phyloP scores from a whole-genome alignment of 2,888 invertebrate genomes.

The Drosophila infuscata region DNA sequence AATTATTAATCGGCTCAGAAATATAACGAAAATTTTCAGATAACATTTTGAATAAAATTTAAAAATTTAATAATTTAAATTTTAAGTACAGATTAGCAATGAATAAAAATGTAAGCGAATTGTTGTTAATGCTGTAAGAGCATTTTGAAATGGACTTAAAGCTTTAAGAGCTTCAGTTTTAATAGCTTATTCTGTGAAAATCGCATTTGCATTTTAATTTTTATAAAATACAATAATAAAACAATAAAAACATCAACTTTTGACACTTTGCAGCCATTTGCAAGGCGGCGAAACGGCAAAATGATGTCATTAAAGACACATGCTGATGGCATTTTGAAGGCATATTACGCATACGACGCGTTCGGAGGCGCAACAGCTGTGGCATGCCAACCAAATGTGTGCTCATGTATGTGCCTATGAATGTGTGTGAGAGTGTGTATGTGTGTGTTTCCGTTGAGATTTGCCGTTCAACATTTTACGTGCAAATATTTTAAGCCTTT shows the following conservation, averaged over 20 bases:
- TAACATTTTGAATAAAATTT: neutral
- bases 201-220: slow-evolving; percentile 69
- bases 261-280: slow-evolving; percentile 74
- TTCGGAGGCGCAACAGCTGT: slow-evolving; percentile 70
- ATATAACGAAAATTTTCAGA: neutral
- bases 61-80: neutral
- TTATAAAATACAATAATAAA: slow-evolving; percentile 68
- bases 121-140: neutral
- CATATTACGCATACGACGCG: slow-evolving; percentile 75
- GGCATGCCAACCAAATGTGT: slow-evolving; percentile 48
- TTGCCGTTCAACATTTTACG: slow-evolving; percentile 73
- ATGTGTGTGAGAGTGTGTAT: slow-evolving; percentile 8
- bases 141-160: neutral
- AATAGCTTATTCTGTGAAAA: slow-evolving; percentile 6
- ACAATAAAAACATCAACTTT: slow-evolving; percentile 76
- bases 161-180: neutral
- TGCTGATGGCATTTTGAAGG: slow-evolving; percentile 77
- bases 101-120: neutral
- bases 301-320: slow-evolving; percentile 81
- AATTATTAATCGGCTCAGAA: neutral
- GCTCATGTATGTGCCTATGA: slow-evolving; percentile 13
- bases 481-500: slow-evolving; percentile 78
- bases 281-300: slow-evolving; percentile 52
- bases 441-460: slow-evolving; percentile 65
- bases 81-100: neutral